Percentiles rank a stretch among this genome's conserved stretches.
Conservation (phyloP, 1,140 invertebrate species). For the Zaprionus africanus region DNA sequence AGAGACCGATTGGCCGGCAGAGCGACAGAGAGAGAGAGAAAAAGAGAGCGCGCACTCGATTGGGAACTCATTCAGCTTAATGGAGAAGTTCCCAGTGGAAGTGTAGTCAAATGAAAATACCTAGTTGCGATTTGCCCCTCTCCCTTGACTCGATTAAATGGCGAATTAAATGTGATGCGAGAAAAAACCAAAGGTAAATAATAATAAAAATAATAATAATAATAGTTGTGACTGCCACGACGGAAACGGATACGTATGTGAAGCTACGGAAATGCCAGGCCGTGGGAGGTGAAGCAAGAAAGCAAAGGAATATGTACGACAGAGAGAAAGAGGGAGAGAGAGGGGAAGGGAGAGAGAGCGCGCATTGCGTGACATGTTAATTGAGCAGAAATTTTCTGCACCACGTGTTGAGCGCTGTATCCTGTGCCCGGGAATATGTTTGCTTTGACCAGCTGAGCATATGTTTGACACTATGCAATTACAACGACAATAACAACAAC, state of each 20-base stretch:
- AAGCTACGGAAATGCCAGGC: constrained; percentile 55
- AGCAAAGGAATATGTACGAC: neutral
- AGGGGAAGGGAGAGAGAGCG: neutral
- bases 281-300: constrained; percentile 3
- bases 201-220: constrained; percentile 36
- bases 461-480: constrained; percentile 53
- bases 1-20: neutral
- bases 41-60: neutral
- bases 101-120: constrained; percentile 27
- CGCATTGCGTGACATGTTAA: constrained; percentile 47
- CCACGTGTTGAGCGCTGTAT: constrained; percentile 39
- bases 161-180: constrained; percentile 44
- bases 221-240: constrained; percentile 28
- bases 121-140: neutral
- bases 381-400: constrained; percentile 31
- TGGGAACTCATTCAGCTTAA: constrained; percentile 52
- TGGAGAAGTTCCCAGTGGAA: constrained; percentile 53
- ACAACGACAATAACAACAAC: constrained; percentile 1
- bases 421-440: constrained; percentile 34
- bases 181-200: constrained; percentile 22
- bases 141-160: constrained; percentile 17
- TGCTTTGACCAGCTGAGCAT: constrained; percentile 47
- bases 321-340: neutral
- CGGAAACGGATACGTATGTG: constrained; percentile 64
- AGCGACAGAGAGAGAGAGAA: neutral